Percentiles rank a stretch among this genome's conserved stretches.
These are phyloP conservation scores for Palythoa grandis DNA, from an alignment of 92 coral and sea anemone species.

Conservation along the genomic window DNA sequence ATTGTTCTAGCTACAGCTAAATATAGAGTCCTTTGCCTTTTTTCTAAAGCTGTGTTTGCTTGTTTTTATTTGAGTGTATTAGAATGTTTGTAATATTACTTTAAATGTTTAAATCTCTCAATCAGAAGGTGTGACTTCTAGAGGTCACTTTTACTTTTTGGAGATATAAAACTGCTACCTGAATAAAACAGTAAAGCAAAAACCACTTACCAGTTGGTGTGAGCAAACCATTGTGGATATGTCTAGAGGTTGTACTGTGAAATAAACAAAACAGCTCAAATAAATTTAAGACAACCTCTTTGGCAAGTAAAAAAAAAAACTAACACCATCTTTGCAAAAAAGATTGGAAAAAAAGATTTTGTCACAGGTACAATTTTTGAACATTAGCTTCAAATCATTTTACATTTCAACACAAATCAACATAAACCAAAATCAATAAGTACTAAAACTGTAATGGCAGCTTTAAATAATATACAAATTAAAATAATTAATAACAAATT, in stretches of 20 bases:
- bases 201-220: conserved; percentile 25
- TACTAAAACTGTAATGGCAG: background rate
- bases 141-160: background rate
- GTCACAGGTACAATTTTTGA: too few relatives aligned
- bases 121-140: too few relatives aligned
- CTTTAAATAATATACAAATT: background rate
- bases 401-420: too few relatives aligned
- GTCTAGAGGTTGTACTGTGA: conserved; percentile 34
- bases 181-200: background rate
- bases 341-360: too few relatives aligned
- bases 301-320: too few relatives aligned
- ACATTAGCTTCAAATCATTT: too few relatives aligned
- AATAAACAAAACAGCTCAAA: background rate
- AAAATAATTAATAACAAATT: background rate
- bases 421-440: too few relatives aligned
- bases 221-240: conserved; percentile 10
- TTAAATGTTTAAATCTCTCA: too few relatives aligned
- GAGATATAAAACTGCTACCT: background rate
- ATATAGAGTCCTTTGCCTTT: background rate
- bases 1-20: background rate
- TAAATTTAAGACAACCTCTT: too few relatives aligned
- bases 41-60: background rate
- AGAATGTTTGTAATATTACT: too few relatives aligned
- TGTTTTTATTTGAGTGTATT: too few relatives aligned
- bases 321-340: too few relatives aligned